Conservation (phyloP, 92 coral and sea anemone species). For the Porites cylindrica region DNA sequence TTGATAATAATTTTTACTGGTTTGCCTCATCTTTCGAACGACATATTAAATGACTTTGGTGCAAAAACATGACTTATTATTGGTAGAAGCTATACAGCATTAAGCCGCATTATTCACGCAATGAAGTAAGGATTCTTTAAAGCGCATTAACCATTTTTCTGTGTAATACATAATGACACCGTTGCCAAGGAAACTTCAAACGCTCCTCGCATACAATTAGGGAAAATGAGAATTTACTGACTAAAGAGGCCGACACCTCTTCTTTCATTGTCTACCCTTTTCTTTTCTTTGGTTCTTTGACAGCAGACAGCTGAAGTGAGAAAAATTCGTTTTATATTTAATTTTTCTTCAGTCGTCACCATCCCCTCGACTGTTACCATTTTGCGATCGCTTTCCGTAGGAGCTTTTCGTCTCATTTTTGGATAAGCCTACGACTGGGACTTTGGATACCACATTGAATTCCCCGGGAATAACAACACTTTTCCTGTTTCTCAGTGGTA, state of each 20-base stretch:
- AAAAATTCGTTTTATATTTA: not conserved
- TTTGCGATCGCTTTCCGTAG: not conserved
- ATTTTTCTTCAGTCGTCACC: not conserved
- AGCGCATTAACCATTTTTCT: slow-evolving; percentile 2
- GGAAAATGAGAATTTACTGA: not conserved
- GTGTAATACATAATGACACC: slow-evolving; percentile 14
- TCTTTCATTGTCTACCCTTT: not conserved
- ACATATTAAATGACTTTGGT: not conserved
- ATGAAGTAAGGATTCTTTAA: not conserved
- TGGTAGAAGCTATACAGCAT: slow-evolving; percentile 14
- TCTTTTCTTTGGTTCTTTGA: slow-evolving; percentile 12
- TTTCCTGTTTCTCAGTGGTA: not conserved
- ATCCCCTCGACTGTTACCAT: not conserved
- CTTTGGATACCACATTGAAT: too few relatives aligned
- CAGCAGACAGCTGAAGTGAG: slow-evolving; percentile 31
- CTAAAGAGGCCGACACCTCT: slow-evolving; percentile 31
- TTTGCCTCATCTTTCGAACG: not conserved
- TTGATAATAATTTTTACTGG: too few relatives aligned
- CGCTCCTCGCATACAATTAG: slow-evolving; percentile 27
- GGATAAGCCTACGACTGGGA: not conserved
- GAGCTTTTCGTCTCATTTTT: not conserved
- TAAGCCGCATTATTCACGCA: not conserved
- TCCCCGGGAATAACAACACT: not conserved
- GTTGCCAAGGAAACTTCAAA: slow-evolving; percentile 27
- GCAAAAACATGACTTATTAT: not conserved